Conservation (phyloP, 2,113 vertebrate species). For the Syngnathoides biaculeatus region DNA sequence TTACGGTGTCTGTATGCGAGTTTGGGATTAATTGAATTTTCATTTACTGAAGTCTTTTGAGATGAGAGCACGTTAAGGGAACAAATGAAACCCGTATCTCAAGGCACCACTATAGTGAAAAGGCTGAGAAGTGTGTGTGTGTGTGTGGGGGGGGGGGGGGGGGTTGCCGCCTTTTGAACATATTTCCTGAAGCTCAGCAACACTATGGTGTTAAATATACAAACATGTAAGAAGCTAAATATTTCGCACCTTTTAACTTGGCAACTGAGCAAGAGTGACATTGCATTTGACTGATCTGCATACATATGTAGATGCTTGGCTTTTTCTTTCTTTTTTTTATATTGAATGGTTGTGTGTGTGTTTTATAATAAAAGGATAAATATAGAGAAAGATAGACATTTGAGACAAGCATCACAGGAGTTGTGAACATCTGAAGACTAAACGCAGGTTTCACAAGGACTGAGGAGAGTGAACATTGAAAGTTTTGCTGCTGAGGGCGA, state of each 20-base stretch:
- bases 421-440: slow-evolving; percentile 34
- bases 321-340: slow-evolving; percentile 20
- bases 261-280: slow-evolving; percentile 25
- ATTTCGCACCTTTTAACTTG: slow-evolving; percentile 54
- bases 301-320: slow-evolving; percentile 40
- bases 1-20: too few species aligned
- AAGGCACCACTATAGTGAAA: slow-evolving; percentile 9
- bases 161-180: too few species aligned
- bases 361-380: slow-evolving; percentile 46
- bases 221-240: slow-evolving; percentile 60
- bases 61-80: too few species aligned
- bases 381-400: slow-evolving; percentile 27
- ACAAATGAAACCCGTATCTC: too few species aligned
- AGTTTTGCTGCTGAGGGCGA: slow-evolving; percentile 58
- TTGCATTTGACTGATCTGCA: slow-evolving; percentile 37
- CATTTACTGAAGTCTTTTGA: too few species aligned
- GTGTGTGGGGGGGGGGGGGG: too few species aligned
- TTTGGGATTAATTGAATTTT: too few species aligned
- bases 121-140: slow-evolving; percentile 38
- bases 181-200: slow-evolving; percentile 51
- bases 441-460: slow-evolving; percentile 10
- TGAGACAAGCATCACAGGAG: slow-evolving; percentile 22
- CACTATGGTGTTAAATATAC: slow-evolving; percentile 58
- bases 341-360: slow-evolving; percentile 56
- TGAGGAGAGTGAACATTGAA: slow-evolving; percentile 43